A percentile compares a stretch with the other conserved stretches of the same genome.
phyloP scores from a whole-genome alignment of 2,113 vertebrate genomes.

The Oryzias celebensis region DNA sequence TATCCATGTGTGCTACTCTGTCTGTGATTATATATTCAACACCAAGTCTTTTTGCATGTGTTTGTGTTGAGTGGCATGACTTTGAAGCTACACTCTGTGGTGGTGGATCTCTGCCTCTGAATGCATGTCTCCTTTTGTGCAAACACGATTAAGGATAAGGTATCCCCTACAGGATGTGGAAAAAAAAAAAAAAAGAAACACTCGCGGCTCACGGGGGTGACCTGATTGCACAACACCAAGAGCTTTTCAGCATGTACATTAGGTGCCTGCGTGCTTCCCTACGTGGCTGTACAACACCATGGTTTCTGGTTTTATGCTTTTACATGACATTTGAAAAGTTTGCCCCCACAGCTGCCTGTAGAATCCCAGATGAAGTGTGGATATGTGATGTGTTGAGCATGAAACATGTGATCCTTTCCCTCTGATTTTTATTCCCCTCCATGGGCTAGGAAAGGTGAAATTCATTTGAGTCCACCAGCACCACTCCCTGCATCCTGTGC shows the following conservation, averaged over 20 bases:
- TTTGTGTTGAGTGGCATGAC: constrained; percentile 55
- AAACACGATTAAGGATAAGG: constrained; percentile 9
- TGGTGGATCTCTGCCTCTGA: constrained; percentile 24
- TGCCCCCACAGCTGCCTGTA: constrained; percentile 57
- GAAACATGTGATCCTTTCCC: constrained; percentile 45
- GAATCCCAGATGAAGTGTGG: constrained; percentile 49
- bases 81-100: constrained; percentile 23
- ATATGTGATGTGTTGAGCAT: constrained; percentile 64
- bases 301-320: constrained; percentile 35
- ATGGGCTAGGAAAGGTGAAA: constrained; percentile 46
- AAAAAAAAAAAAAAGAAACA: background rate
- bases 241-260: constrained; percentile 45
- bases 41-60: constrained; percentile 46
- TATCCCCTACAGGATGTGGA: constrained; percentile 3
- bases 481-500: constrained; percentile 37
- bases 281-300: constrained; percentile 24
- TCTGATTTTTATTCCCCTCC: constrained; percentile 54
- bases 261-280: constrained; percentile 49
- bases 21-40: constrained; percentile 21
- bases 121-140: constrained; percentile 52
- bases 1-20: constrained; percentile 37
- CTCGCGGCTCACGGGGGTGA: constrained; percentile 19
- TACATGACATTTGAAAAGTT: constrained; percentile 63
- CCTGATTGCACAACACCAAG: constrained; percentile 15
- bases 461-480: constrained; percentile 32